Evolutionary conservation across 2,888 invertebrate species (phyloP).

Genomic region (Drosophila mimetica): DNA sequence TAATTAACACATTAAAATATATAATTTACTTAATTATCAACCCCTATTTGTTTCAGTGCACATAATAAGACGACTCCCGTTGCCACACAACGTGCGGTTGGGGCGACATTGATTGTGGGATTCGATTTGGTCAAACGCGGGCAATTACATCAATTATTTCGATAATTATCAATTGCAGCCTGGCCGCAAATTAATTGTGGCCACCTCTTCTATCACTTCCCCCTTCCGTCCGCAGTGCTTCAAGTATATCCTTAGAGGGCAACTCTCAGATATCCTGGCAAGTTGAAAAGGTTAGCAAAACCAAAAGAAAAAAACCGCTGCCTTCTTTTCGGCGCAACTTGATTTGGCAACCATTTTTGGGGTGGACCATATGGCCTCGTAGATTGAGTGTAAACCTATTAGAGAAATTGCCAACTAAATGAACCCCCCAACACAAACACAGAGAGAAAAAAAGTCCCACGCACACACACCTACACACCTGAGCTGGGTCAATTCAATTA

Average conservation of each 20-base stretch:
- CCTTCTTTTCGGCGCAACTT: conserved; percentile 27
- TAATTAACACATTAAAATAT: no score
- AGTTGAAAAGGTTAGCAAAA: no score
- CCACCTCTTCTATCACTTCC: neutral
- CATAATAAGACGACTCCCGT: conserved; percentile 64
- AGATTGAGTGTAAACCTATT: conserved; percentile 79
- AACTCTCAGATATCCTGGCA: neutral
- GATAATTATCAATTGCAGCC: conserved; percentile 39
- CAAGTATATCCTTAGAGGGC: neutral
- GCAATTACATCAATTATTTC: conserved; percentile 45
- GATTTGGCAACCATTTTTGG: neutral
- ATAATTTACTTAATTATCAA: no score
- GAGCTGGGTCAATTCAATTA: conserved; percentile 35
- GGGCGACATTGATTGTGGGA: conserved; percentile 32
- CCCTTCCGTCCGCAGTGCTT: neutral
- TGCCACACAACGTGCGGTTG: conserved; percentile 40
- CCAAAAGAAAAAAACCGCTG: conserved; percentile 15
- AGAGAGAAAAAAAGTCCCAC: conserved; percentile 4
- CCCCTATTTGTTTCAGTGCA: conserved; percentile 9
- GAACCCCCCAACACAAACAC: conserved; percentile 48
- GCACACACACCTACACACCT: conserved; percentile 10
- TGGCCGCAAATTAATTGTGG: conserved; percentile 33
- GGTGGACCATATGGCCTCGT: conserved; percentile 17
- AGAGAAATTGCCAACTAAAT: conserved; percentile 77
- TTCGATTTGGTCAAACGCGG: conserved; percentile 43